These are phyloP conservation scores for Agrotis exclamationis DNA, from an alignment of 2,888 invertebrate species.

Conservation along the genomic window DNA sequence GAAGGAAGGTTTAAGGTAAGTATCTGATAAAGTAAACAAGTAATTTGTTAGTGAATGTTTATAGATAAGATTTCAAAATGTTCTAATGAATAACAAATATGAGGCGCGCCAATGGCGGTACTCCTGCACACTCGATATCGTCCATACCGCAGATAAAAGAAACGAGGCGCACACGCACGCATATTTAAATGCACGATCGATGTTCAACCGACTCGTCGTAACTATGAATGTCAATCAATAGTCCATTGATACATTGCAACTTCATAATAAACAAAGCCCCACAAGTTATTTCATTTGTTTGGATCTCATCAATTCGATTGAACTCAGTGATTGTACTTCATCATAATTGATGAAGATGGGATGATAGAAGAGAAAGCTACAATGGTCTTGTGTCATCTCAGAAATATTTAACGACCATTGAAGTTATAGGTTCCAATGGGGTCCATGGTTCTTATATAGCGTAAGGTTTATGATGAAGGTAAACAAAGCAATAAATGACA, in stretches of 20 bases:
- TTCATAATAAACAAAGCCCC: constrained; percentile 65
- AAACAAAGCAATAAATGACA: constrained; percentile 9
- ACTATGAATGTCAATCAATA: constrained; percentile 71
- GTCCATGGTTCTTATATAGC: background rate
- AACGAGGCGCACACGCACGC: constrained; percentile 68
- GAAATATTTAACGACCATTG: constrained; percentile 13
- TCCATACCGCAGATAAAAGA: constrained; percentile 68
- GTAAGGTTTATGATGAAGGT: constrained; percentile 13
- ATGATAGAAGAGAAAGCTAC: constrained; percentile 27
- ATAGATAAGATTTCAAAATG: constrained; percentile 67
- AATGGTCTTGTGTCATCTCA: constrained; percentile 21
- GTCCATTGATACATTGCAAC: constrained; percentile 62
- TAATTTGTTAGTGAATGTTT: constrained; percentile 63
- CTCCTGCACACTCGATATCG: constrained; percentile 70
- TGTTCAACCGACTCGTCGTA: constrained; percentile 65
- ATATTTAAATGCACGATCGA: constrained; percentile 69
- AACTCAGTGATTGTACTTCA: constrained; percentile 27
- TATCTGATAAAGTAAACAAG: constrained; percentile 55
- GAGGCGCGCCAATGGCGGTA: constrained; percentile 74
- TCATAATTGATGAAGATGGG: constrained; percentile 5
- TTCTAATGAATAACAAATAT: constrained; percentile 69
- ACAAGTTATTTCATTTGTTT: constrained; percentile 55
- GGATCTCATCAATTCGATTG: constrained; percentile 30
- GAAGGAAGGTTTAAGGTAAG: constrained; percentile 10
- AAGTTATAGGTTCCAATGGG: background rate